A percentile compares a stretch with the other conserved stretches of the same genome.
phyloP scores from a whole-genome alignment of 2,888 invertebrate species.

The Anagyrus pseudococci region DNA sequence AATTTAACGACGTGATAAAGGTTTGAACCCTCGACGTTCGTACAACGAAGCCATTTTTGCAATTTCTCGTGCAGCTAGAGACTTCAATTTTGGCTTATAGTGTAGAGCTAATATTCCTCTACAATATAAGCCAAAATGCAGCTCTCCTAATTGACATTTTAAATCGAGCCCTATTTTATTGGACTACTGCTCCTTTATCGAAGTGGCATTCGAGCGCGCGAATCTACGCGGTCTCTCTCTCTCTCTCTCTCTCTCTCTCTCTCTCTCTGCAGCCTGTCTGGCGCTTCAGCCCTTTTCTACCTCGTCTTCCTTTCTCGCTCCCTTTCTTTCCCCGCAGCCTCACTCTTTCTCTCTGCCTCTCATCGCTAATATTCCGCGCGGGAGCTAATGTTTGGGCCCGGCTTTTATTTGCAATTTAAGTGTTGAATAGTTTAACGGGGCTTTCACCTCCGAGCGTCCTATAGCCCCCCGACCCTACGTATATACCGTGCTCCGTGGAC shows the following conservation, averaged over 20 bases:
- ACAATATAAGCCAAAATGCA: too few relatives aligned
- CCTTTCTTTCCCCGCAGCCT: conserved; percentile 8
- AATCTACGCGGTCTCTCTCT: neutral
- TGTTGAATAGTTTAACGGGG: neutral
- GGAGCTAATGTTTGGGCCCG: neutral
- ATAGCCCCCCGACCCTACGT: too few relatives aligned
- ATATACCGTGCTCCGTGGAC: too few relatives aligned
- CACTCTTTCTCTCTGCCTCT: neutral
- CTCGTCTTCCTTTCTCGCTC: neutral
- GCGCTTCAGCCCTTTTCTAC: too few relatives aligned
- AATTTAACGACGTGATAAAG: too few relatives aligned
- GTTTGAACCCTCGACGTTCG: too few relatives aligned
- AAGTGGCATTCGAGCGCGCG: conserved; percentile 40
- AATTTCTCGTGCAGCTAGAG: too few relatives aligned
- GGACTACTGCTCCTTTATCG: conserved; percentile 42
- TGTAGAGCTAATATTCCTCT: too few relatives aligned
- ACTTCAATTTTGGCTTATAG: too few relatives aligned
- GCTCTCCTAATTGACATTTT: too few relatives aligned
- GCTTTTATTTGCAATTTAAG: neutral
- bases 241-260: conserved; percentile 11
- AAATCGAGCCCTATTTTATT: too few relatives aligned
- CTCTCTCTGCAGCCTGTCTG: conserved; percentile 1
- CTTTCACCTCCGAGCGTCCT: conserved; percentile 31
- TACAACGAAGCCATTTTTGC: too few relatives aligned
- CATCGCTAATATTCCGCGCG: conserved; percentile 4